A percentile compares a stretch with the other conserved stretches of the same genome.
Conservation (phyloP, 2,113 vertebrate genomes). For the Pogona vitticeps region DNA sequence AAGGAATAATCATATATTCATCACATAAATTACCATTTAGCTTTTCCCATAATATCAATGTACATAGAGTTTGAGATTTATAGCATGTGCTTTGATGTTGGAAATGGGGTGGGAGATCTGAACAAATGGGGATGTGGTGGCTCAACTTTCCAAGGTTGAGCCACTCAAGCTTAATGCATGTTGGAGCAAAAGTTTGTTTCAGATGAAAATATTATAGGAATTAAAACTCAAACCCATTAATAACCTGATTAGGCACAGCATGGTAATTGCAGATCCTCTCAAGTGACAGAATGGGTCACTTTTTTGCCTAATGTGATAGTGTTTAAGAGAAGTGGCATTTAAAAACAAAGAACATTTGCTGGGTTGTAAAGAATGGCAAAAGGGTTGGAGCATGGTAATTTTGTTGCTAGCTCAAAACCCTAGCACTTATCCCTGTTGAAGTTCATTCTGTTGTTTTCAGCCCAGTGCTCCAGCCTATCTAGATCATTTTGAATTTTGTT, state of each 20-base stretch:
- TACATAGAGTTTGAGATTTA: slow-evolving; percentile 53
- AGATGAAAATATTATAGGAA: slow-evolving; percentile 46
- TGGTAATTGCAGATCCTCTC: slow-evolving; percentile 42
- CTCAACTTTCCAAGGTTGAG: slow-evolving; percentile 40
- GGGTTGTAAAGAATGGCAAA: background rate
- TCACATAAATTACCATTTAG: background rate
- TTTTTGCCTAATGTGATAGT: slow-evolving; percentile 19
- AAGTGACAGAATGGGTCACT: slow-evolving; percentile 24
- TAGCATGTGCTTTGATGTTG: slow-evolving; percentile 14
- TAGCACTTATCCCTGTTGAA: too few species aligned
- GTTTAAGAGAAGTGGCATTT: background rate
- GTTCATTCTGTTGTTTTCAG: too few species aligned
- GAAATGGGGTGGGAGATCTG: too few species aligned
- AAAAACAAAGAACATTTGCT: slow-evolving; percentile 5
- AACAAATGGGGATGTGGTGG: slow-evolving; percentile 33
- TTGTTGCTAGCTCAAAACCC: too few species aligned
- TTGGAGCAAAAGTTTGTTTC: slow-evolving; percentile 24
- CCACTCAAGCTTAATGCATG: slow-evolving; percentile 23
- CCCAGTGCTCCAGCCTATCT: too few species aligned
- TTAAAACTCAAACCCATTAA: slow-evolving; percentile 47
- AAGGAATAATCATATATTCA: background rate
- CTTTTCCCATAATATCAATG: background rate
- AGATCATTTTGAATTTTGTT: too few species aligned
- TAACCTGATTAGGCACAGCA: slow-evolving; percentile 36
- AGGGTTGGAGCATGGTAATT: background rate